Conservation (phyloP, 1,140 invertebrate genomes). For the Formica selysi region DNA sequence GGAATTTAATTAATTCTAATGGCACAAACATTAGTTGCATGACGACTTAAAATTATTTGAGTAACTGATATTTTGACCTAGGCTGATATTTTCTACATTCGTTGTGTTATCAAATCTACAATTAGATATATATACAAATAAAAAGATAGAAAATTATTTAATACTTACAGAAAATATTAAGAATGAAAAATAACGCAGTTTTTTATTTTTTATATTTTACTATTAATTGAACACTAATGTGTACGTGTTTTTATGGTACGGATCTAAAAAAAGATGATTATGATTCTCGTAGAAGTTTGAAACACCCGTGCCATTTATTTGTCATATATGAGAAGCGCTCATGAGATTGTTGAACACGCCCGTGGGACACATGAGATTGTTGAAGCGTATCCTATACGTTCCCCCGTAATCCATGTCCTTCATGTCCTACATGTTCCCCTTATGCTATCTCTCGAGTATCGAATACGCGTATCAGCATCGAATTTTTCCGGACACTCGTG, state of each 20-base stretch:
- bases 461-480: constrained; percentile 55
- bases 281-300: constrained; percentile 6
- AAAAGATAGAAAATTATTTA: background rate
- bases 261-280: background rate
- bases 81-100: background rate
- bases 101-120: background rate
- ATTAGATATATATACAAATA: background rate
- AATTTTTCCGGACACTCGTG: constrained; percentile 48
- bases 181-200: background rate
- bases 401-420: constrained; percentile 57
- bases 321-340: constrained; percentile 42
- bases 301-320: constrained; percentile 11
- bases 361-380: constrained; percentile 55
- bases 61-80: background rate
- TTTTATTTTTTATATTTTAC: background rate
- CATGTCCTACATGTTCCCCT: constrained; percentile 44
- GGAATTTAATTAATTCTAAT: constrained; percentile 12
- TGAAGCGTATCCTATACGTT: constrained; percentile 55
- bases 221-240: background rate
- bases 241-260: background rate
- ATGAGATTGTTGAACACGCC: constrained; percentile 55
- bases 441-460: constrained; percentile 56
- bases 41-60: background rate
- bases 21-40: background rate
- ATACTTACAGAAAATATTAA: too few species aligned